A percentile compares a stretch with the other conserved stretches of the same genome.
These are phyloP conservation scores for Geodia barretti DNA, from an alignment of 37 sponge, comb jelly and placozoan genomes.

Conservation along the genomic window DNA sequence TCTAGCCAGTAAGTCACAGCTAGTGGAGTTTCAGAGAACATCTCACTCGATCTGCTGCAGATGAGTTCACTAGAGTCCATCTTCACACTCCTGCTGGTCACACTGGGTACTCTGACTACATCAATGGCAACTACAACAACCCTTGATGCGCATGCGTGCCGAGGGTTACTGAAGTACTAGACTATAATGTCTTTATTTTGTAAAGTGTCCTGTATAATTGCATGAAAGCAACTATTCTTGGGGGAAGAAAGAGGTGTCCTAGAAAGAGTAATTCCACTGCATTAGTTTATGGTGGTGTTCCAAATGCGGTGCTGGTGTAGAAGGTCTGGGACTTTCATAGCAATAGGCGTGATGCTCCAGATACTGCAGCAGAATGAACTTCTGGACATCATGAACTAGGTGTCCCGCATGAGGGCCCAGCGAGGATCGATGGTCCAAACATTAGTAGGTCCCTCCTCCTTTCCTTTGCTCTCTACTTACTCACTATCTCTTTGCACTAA, in stretches of 20 bases:
- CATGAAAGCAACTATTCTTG: no score
- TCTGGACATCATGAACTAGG: constrained; percentile 54
- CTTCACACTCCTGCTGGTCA: constrained; percentile 41
- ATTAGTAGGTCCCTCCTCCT: constrained; percentile 17
- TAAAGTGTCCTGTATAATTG: no score
- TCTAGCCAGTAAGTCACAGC: constrained; percentile 65
- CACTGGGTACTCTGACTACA: constrained; percentile 71
- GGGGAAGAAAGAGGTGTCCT: no score
- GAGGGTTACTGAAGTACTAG: no score
- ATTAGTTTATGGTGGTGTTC: no score
- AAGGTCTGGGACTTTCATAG: constrained; percentile 80
- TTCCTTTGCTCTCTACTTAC: background rate
- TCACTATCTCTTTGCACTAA: background rate
- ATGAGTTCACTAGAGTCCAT: constrained; percentile 80
- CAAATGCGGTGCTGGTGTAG: no score
- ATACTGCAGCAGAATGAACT: constrained; percentile 29
- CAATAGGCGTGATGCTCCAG: constrained; percentile 51
- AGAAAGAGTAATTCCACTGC: no score
- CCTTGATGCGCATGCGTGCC: no score
- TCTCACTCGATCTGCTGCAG: constrained; percentile 24
- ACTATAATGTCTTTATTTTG: no score
- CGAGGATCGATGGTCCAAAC: constrained; percentile 77
- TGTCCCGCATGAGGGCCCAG: constrained; percentile 66
- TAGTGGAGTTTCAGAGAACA: background rate
- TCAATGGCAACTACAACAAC: constrained; percentile 90